These are phyloP conservation scores for Rhogogaster chlorosoma DNA, from an alignment of 2,888 invertebrate species.

Conservation along the genomic window DNA sequence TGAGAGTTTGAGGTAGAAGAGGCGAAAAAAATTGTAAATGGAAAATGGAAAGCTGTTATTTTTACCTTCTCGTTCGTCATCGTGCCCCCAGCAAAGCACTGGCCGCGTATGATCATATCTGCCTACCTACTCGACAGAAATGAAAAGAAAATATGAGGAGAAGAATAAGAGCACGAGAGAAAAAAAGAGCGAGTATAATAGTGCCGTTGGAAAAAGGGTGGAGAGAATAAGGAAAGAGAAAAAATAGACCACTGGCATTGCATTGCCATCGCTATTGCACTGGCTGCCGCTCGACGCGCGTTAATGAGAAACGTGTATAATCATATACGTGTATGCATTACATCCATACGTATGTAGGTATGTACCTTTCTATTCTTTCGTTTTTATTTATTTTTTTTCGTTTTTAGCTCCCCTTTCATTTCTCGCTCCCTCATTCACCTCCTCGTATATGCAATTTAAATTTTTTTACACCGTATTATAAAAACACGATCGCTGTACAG, in stretches of 20 bases:
- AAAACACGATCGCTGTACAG: not conserved
- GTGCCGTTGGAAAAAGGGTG: not conserved
- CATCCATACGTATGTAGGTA: not conserved
- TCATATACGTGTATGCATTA: not conserved
- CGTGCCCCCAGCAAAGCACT: not conserved
- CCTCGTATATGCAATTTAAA: no score
- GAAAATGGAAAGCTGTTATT: constrained; percentile 37
- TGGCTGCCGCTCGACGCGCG: constrained; percentile 34
- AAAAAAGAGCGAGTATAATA: constrained; percentile 38
- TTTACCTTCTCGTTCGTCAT: constrained; percentile 2
- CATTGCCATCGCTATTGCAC: not conserved
- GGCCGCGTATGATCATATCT: not conserved
- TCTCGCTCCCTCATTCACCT: not conserved
- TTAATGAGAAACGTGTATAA: constrained; percentile 70
- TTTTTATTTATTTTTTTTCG: no score
- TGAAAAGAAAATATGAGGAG: constrained; percentile 73
- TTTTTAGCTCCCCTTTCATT: not conserved
- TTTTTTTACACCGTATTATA: no score
- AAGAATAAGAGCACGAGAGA: constrained; percentile 21
- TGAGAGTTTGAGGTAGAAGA: not conserved
- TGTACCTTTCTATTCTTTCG: not conserved
- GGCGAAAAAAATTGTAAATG: not conserved
- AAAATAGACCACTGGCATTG: constrained; percentile 32
- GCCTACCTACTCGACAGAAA: constrained; percentile 61
- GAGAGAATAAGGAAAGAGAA: not conserved